phyloP scores from a whole-genome alignment of 2,113 vertebrate species.

The Xiphias gladius region DNA sequence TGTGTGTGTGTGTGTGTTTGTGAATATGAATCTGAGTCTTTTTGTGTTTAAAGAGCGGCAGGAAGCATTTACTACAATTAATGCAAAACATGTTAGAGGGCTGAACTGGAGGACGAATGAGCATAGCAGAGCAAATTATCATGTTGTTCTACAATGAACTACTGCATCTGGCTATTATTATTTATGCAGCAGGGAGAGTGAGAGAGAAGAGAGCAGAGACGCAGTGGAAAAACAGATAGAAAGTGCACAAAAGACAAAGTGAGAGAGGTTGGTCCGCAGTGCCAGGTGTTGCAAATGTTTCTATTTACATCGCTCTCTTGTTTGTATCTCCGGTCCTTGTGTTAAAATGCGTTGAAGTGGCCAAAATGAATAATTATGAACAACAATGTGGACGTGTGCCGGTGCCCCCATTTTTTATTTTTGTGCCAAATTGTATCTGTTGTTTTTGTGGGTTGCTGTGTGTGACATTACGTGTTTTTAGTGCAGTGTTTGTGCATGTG shows the following conservation, averaged over 20 bases:
- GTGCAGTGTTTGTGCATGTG: neutral
- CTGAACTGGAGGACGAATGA: slow-evolving; percentile 33
- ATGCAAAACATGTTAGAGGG: slow-evolving; percentile 3
- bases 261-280: neutral
- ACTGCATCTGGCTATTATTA: neutral
- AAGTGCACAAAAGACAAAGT: neutral
- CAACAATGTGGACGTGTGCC: neutral
- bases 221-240: neutral
- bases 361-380: slow-evolving; percentile 12
- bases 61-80: slow-evolving; percentile 1
- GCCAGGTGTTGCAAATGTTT: slow-evolving; percentile 12
- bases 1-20: neutral
- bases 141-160: slow-evolving; percentile 3
- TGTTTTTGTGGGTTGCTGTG: neutral
- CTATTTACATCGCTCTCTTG: neutral
- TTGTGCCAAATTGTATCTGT: neutral
- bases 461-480: neutral
- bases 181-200: slow-evolving; percentile 12
- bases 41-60: neutral
- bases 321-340: neutral
- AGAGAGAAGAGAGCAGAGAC: neutral
- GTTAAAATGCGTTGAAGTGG: neutral
- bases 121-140: slow-evolving; percentile 11
- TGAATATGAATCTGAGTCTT: neutral
- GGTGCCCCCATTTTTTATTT: neutral